These are phyloP conservation scores for Cephus pygmeus DNA, from an alignment of 2,888 invertebrate species.

Conservation along the genomic window DNA sequence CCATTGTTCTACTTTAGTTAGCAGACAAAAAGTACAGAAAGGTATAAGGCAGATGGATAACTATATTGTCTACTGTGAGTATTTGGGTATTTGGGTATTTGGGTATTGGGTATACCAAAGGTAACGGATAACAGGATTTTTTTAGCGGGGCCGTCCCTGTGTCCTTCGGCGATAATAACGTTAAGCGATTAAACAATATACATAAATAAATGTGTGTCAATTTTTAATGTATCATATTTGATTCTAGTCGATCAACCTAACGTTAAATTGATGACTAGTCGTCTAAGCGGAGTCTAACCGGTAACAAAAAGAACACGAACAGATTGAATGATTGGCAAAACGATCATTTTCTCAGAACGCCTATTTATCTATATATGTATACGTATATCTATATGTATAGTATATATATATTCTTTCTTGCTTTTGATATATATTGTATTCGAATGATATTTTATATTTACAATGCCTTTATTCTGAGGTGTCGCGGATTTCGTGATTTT, in stretches of 20 bases:
- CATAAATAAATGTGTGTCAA: constrained; percentile 59
- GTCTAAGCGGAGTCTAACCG: constrained; percentile 11
- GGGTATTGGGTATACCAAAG: too few relatives aligned
- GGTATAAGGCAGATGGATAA: too few relatives aligned
- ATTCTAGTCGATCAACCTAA: constrained; percentile 41
- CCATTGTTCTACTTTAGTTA: background rate
- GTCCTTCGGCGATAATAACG: background rate
- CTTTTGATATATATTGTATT: constrained; percentile 57
- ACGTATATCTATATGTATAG: constrained; percentile 36
- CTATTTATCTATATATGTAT: constrained; percentile 46
- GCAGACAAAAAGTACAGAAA: too few relatives aligned
- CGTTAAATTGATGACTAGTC: constrained; percentile 2
- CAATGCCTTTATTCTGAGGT: constrained; percentile 38
- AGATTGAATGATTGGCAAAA: constrained; percentile 1
- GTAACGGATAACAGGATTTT: background rate
- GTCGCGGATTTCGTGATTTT: constrained; percentile 37
- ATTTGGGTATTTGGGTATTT: too few relatives aligned
- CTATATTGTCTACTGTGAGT: too few relatives aligned
- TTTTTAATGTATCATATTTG: constrained; percentile 59
- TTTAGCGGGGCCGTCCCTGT: background rate
- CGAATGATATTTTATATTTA: constrained; percentile 54
- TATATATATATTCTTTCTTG: constrained; percentile 46
- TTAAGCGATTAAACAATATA: constrained; percentile 23
- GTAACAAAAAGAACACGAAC: constrained; percentile 14
- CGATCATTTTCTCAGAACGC: constrained; percentile 26